A percentile compares a stretch with the other conserved stretches of the same genome.
phyloP scores from a whole-genome alignment of 2,888 invertebrate genomes.

The Eurytoma adleriae region DNA sequence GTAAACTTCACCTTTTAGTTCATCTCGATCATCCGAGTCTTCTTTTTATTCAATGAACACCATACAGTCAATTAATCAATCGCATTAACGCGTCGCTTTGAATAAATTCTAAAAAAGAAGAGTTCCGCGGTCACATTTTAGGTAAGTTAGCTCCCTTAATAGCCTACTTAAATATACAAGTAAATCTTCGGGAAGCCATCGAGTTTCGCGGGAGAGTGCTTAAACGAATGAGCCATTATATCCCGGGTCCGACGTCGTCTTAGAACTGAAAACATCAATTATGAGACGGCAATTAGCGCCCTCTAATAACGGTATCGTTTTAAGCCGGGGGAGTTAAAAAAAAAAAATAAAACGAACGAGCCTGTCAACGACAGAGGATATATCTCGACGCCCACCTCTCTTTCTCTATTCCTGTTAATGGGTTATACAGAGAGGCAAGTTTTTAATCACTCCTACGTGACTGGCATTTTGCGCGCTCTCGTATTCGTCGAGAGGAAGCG shows the following conservation, averaged over 20 bases:
- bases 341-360: constrained; percentile 18
- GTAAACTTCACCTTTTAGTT: too few relatives aligned
- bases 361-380: constrained; percentile 8
- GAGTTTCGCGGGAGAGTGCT: background rate
- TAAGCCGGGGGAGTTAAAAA: constrained; percentile 14
- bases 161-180: background rate
- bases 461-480: constrained; percentile 46
- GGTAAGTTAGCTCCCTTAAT: too few relatives aligned
- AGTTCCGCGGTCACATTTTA: too few relatives aligned
- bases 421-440: constrained; percentile 45
- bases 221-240: constrained; percentile 12
- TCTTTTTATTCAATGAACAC: too few relatives aligned
- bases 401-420: constrained; percentile 31
- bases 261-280: constrained; percentile 46
- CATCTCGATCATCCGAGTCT: too few relatives aligned
- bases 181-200: constrained; percentile 15
- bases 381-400: background rate
- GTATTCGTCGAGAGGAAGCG: background rate
- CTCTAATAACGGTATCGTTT: constrained; percentile 47
- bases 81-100: too few relatives aligned
- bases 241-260: background rate
- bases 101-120: too few relatives aligned
- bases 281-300: constrained; percentile 44
- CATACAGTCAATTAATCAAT: too few relatives aligned
- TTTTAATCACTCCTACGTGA: constrained; percentile 56